These are phyloP conservation scores for Rhinolophus ferrumequinum DNA, from an alignment of 2,113 vertebrate genomes.

Conservation along the genomic window DNA sequence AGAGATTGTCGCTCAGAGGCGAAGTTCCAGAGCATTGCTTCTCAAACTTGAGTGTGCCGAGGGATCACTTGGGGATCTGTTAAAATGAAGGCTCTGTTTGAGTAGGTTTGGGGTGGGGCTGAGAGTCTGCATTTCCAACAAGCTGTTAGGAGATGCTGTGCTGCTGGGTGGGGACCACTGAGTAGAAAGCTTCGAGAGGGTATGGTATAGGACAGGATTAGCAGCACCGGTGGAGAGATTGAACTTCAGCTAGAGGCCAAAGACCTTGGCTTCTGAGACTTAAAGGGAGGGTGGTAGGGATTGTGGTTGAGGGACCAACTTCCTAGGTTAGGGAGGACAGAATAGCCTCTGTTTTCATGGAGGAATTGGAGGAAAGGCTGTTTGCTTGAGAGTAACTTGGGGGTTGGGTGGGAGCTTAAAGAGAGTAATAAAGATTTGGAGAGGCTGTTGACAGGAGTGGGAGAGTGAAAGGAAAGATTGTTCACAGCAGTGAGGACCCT, in stretches of 20 bases:
- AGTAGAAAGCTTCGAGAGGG: neutral
- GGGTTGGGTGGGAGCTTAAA: neutral
- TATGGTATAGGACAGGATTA: neutral
- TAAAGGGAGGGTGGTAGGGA: neutral
- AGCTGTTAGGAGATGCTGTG: neutral
- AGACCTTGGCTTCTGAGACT: neutral
- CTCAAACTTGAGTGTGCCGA: neutral
- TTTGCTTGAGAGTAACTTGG: neutral
- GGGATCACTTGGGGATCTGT: neutral
- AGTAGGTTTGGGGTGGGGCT: neutral
- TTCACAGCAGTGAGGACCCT: neutral
- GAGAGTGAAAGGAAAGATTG: neutral
- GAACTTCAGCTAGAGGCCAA: neutral
- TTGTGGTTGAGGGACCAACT: neutral
- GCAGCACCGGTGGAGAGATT: neutral
- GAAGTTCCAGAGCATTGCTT: neutral
- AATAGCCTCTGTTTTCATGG: conserved; percentile 15
- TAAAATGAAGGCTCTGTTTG: neutral
- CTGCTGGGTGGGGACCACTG: neutral
- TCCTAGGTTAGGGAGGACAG: neutral
- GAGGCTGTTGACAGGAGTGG: neutral
- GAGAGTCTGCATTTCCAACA: neutral
- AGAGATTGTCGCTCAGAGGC: neutral
- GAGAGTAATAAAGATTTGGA: neutral
- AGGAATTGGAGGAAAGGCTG: neutral